Conservation (phyloP, 2,797 vertebrate genomes). For the Amazona finschi region DNA sequence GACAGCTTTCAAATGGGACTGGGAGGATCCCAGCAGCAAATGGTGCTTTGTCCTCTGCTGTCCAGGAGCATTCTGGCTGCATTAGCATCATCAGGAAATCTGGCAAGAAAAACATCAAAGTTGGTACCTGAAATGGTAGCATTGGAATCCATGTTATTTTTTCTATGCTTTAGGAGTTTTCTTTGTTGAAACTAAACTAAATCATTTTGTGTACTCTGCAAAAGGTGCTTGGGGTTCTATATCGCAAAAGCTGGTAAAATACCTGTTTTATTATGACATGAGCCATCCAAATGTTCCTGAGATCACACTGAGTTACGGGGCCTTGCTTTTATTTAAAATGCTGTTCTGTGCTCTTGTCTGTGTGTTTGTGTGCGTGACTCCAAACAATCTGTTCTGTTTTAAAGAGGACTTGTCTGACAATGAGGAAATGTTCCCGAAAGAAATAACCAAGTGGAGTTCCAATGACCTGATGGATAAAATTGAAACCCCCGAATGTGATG, state of each 20-base stretch:
- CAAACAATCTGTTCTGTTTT: conserved; percentile 8
- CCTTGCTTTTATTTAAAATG: background rate
- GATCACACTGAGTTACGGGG: background rate
- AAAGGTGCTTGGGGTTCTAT: background rate
- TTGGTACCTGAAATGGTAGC: background rate
- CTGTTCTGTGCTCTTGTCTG: background rate
- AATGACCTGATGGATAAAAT: conserved; percentile 98
- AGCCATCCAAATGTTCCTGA: background rate
- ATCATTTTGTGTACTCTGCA: background rate
- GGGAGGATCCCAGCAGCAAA: background rate
- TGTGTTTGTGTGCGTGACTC: background rate
- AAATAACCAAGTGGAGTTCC: conserved; percentile 97
- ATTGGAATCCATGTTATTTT: background rate
- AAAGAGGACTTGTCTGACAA: conserved; percentile 92
- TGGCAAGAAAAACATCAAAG: background rate
- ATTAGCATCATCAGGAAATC: background rate
- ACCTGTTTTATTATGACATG: background rate
- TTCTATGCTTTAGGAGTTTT: background rate
- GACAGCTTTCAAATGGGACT: background rate
- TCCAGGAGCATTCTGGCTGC: background rate
- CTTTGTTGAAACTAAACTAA: background rate
- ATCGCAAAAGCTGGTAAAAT: background rate
- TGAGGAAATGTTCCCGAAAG: conserved; percentile 90
- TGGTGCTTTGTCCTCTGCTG: background rate
- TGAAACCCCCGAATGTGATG: conserved; percentile 86